Evolutionary conservation across 2,888 invertebrate species (phyloP).

Genomic region (Herminia tarsipennalis): DNA sequence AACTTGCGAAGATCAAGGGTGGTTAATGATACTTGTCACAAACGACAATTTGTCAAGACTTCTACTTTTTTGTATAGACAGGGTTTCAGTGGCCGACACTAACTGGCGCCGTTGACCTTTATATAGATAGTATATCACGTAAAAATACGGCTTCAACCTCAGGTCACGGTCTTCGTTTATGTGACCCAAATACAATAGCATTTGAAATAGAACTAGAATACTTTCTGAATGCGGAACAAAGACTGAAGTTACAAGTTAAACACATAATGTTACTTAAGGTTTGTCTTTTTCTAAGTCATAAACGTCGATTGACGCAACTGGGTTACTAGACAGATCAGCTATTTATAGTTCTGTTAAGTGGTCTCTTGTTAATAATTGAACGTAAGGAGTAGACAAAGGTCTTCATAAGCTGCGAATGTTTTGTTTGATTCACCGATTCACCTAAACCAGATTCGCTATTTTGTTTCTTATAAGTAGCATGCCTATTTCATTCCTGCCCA

Average conservation of each 20-base stretch:
- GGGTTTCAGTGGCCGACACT: neutral
- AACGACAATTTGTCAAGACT: constrained; percentile 29
- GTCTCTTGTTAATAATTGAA: constrained; percentile 2
- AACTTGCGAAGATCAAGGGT: constrained; percentile 32
- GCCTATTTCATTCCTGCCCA: constrained; percentile 5
- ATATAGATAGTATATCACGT: constrained; percentile 8
- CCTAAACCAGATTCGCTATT: constrained; percentile 1
- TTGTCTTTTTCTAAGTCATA: neutral
- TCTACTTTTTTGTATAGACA: neutral
- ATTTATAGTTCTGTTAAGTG: constrained; percentile 8
- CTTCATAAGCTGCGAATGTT: neutral
- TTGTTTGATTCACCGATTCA: neutral
- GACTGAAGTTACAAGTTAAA: neutral
- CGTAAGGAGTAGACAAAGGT: neutral
- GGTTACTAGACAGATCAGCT: constrained; percentile 7
- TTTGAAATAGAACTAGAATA: constrained; percentile 2
- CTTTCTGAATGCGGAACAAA: neutral
- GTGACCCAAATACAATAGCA: constrained; percentile 32
- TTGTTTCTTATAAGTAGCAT: neutral
- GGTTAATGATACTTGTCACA: constrained; percentile 31
- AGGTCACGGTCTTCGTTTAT: constrained; percentile 27
- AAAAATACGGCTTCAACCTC: constrained; percentile 13
- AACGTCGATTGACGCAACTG: constrained; percentile 7
- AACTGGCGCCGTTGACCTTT: neutral
- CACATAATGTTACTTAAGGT: neutral